Conservation (phyloP, 1,140 invertebrate species). For the Musca domestica region DNA sequence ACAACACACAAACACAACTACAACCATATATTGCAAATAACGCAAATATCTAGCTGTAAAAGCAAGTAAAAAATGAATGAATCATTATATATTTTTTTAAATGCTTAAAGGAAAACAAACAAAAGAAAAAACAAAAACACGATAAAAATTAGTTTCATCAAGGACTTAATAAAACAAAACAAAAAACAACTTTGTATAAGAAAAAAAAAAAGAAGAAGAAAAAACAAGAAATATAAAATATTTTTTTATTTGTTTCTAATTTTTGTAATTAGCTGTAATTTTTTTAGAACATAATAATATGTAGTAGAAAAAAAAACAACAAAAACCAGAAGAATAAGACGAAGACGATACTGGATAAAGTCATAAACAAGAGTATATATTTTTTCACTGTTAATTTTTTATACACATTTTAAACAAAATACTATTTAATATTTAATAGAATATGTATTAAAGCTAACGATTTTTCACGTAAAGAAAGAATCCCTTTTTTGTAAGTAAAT, state of each 20-base stretch:
- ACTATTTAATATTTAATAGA: slow-evolving; percentile 15
- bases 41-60: slow-evolving; percentile 1
- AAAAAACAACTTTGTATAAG: not conserved
- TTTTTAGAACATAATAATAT: slow-evolving; percentile 18
- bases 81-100: slow-evolving; percentile 24
- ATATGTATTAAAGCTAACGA: too few species aligned
- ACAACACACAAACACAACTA: not conserved
- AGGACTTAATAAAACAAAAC: slow-evolving; percentile 1
- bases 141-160: not conserved
- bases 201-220: slow-evolving; percentile 13
- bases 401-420: slow-evolving; percentile 19
- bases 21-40: not conserved
- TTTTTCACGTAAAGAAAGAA: too few species aligned
- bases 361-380: slow-evolving; percentile 15
- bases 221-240: not conserved
- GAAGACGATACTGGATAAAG: slow-evolving; percentile 3
- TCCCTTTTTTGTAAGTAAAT: too few species aligned
- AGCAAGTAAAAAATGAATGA: slow-evolving; percentile 6
- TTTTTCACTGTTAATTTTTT: slow-evolving; percentile 24
- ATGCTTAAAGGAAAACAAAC: slow-evolving; percentile 2
- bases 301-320: slow-evolving; percentile 13
- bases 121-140: slow-evolving; percentile 8
- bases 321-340: slow-evolving; percentile 13
- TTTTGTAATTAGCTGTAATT: slow-evolving; percentile 26
- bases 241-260: slow-evolving; percentile 10